Conservation (phyloP, 2,888 invertebrate species). For the Perizoma affinitatum region DNA sequence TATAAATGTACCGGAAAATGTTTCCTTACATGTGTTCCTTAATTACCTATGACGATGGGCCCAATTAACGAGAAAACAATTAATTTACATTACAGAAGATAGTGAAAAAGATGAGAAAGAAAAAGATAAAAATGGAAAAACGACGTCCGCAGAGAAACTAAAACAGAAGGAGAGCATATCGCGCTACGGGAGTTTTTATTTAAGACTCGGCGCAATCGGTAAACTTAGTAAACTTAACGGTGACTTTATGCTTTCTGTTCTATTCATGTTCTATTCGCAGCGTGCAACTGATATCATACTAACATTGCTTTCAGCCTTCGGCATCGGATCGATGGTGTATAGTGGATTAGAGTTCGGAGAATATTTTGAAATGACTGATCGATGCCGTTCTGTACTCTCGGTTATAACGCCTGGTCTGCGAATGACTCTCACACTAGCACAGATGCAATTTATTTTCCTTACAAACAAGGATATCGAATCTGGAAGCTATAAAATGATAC, state of each 20-base stretch:
- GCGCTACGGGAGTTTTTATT: constrained; percentile 93
- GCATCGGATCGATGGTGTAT: constrained; percentile 89
- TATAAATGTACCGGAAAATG: constrained; percentile 64
- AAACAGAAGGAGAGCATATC: constrained; percentile 72
- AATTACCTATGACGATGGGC: constrained; percentile 46
- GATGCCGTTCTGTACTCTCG: constrained; percentile 86
- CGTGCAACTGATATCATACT: constrained; percentile 11
- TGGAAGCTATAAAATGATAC: constrained; percentile 87
- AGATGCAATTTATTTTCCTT: constrained; percentile 97
- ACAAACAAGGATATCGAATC: constrained; percentile 89
- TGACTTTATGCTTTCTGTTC: constrained; percentile 21
- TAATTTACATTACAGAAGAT: constrained; percentile 57
- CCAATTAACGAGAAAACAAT: constrained; percentile 38
- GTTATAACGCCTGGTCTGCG: constrained; percentile 93
- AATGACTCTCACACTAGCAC: constrained; percentile 93
- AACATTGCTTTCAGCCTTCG: constrained; percentile 62
- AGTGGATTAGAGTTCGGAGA: constrained; percentile 89
- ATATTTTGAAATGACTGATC: constrained; percentile 88
- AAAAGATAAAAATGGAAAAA: constrained; percentile 58
- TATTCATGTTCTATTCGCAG: constrained; percentile 15
- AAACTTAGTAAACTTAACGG: constrained; percentile 46
- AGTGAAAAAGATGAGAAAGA: constrained; percentile 62
- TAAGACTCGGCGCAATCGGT: constrained; percentile 93
- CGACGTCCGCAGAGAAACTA: constrained; percentile 61
- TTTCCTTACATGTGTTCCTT: constrained; percentile 50